Percentiles rank a stretch among this genome's conserved stretches.
Conservation (phyloP, 2,888 invertebrate species). For the Thelaira solivaga region DNA sequence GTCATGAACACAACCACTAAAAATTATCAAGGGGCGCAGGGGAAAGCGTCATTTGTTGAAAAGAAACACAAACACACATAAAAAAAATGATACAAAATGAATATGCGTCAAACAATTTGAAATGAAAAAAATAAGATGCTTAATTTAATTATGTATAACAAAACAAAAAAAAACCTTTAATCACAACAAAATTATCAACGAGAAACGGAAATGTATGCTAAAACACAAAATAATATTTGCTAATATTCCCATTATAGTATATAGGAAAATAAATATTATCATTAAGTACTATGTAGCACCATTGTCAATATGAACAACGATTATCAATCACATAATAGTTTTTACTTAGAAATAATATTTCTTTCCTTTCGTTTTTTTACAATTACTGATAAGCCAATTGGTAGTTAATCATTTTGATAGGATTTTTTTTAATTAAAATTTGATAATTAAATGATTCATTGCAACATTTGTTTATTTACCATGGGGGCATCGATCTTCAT, state of each 20-base stretch:
- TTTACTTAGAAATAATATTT: no score
- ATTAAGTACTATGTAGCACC: no score
- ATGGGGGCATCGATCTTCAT: conserved; percentile 88
- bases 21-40: neutral
- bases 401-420: no score
- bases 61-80: neutral
- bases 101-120: neutral
- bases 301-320: no score
- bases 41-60: neutral
- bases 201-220: neutral
- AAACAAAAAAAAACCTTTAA: neutral
- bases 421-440: neutral
- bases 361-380: neutral
- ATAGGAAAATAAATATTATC: no score
- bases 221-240: neutral
- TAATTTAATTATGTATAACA: neutral
- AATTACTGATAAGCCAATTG: conserved; percentile 31
- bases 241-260: no score
- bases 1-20: conserved; percentile 46
- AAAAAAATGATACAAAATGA: conserved; percentile 10
- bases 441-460: conserved; percentile 29
- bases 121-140: conserved; percentile 1
- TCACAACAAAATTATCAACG: neutral
- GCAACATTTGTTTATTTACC: conserved; percentile 70
- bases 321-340: no score